phyloP scores from a whole-genome alignment of 1,140 invertebrate genomes.

The Drosophila ficusphila region DNA sequence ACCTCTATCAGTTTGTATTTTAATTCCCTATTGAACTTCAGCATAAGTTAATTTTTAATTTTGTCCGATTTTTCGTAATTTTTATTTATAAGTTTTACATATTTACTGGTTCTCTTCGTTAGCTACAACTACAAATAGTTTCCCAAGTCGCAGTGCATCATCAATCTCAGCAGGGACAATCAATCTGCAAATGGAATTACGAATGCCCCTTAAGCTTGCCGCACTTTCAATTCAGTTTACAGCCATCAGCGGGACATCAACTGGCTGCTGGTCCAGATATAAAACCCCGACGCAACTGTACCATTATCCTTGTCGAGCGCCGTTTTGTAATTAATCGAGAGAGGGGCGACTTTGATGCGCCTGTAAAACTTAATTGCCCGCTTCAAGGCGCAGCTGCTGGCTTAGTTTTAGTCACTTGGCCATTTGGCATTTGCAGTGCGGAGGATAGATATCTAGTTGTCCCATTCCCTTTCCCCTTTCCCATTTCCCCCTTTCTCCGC shows the following conservation, averaged over 20 bases:
- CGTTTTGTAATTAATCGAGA: slow-evolving; percentile 66
- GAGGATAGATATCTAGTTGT: not conserved
- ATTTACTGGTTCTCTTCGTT: no score
- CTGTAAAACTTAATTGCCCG: slow-evolving; percentile 70
- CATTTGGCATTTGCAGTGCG: slow-evolving; percentile 33
- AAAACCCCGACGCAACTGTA: slow-evolving; percentile 8
- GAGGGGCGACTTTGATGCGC: slow-evolving; percentile 35
- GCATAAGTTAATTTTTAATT: no score
- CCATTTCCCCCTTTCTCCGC: not conserved
- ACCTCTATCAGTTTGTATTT: no score
- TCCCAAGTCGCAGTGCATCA: not conserved
- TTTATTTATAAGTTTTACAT: no score
- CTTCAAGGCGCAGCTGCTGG: slow-evolving; percentile 59
- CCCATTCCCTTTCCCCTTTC: not conserved
- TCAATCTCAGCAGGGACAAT: slow-evolving; percentile 1
- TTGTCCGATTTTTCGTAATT: no score
- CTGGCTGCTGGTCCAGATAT: slow-evolving; percentile 3
- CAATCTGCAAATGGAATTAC: slow-evolving; percentile 26
- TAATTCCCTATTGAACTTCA: no score
- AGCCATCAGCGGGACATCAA: slow-evolving; percentile 3
- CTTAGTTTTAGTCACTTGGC: slow-evolving; percentile 58
- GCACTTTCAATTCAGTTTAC: slow-evolving; percentile 27
- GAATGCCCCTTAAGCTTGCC: slow-evolving; percentile 8
- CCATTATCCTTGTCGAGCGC: not conserved
- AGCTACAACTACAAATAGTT: no score